phyloP scores from a whole-genome alignment of 2,797 vertebrate species.

The Epinephelus coioides region DNA sequence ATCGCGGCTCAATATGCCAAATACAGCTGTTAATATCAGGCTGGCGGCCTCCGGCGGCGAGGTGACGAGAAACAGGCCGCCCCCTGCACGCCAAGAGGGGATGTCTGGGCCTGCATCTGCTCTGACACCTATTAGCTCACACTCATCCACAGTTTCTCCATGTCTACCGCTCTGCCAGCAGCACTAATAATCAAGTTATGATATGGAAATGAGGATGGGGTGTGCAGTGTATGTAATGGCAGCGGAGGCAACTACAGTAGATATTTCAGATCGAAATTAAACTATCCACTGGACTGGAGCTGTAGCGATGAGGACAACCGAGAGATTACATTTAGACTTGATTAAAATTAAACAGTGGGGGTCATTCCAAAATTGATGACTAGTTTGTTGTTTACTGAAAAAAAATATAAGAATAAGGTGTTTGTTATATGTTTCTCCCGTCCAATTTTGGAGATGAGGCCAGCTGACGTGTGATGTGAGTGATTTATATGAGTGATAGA shows the following conservation, averaged over 20 bases:
- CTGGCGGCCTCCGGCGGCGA: slow-evolving; percentile 37
- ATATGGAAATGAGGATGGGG: slow-evolving; percentile 66
- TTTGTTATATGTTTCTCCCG: neutral
- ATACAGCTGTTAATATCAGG: slow-evolving; percentile 64
- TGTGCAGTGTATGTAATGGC: slow-evolving; percentile 43
- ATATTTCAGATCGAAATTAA: slow-evolving; percentile 51
- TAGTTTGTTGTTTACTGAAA: too few species aligned
- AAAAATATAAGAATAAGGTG: neutral
- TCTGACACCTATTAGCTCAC: slow-evolving; percentile 58
- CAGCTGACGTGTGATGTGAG: neutral
- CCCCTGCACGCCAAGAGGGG: slow-evolving; percentile 19
- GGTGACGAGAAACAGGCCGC: slow-evolving; percentile 40
- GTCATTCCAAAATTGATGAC: neutral
- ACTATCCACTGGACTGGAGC: slow-evolving; percentile 40
- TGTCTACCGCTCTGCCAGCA: slow-evolving; percentile 60
- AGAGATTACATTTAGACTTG: slow-evolving; percentile 25
- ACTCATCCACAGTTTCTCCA: slow-evolving; percentile 61
- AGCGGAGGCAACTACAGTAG: slow-evolving; percentile 48
- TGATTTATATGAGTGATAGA: neutral
- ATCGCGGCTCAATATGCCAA: slow-evolving; percentile 63
- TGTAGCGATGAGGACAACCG: slow-evolving; percentile 7
- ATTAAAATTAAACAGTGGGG: neutral
- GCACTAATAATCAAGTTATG: slow-evolving; percentile 67
- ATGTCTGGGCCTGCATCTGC: slow-evolving; percentile 57
- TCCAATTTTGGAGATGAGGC: slow-evolving; percentile 3